A percentile compares a stretch with the other conserved stretches of the same genome.
These are phyloP conservation scores for Hybognathus amarus DNA, from an alignment of 2,797 vertebrate species.

Conservation along the genomic window DNA sequence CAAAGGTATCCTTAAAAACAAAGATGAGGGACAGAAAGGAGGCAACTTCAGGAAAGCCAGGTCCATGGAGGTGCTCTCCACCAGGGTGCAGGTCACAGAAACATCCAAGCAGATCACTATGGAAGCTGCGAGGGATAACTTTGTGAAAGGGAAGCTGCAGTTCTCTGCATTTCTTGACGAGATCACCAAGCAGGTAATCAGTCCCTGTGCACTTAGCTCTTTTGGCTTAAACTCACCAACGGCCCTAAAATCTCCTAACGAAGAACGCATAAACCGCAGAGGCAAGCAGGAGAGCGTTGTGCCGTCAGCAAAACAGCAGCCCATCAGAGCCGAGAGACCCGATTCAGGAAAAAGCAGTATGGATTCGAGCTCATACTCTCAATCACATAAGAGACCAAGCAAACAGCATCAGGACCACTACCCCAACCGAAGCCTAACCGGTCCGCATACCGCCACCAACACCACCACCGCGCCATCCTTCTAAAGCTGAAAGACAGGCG, in stretches of 20 bases:
- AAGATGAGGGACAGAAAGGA: conserved; percentile 59
- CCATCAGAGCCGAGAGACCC: conserved; percentile 51
- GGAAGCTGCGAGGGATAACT: conserved; percentile 62
- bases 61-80: conserved; percentile 83
- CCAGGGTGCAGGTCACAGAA: conserved; percentile 62
- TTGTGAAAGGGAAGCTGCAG: conserved; percentile 78
- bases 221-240: conserved; percentile 68
- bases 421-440: conserved; percentile 41
- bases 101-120: conserved; percentile 46
- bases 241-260: conserved; percentile 22
- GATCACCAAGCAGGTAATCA: conserved; percentile 84
- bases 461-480: conserved; percentile 48
- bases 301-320: conserved; percentile 52
- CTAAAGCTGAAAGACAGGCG: conserved; percentile 62
- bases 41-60: conserved; percentile 76
- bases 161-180: conserved; percentile 87
- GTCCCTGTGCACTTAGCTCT: conserved; percentile 76
- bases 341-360: conserved; percentile 24
- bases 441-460: conserved; percentile 59
- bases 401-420: conserved; percentile 56
- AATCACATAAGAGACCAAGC: conserved; percentile 60
- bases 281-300: conserved; percentile 55
- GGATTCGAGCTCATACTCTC: conserved; percentile 39
- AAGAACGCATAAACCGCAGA: conserved; percentile 7
- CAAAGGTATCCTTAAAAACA: conserved; percentile 83